A percentile compares a stretch with the other conserved stretches of the same genome.
phyloP scores from a whole-genome alignment of 2,888 invertebrate genomes.

The Polyploca ridens region DNA sequence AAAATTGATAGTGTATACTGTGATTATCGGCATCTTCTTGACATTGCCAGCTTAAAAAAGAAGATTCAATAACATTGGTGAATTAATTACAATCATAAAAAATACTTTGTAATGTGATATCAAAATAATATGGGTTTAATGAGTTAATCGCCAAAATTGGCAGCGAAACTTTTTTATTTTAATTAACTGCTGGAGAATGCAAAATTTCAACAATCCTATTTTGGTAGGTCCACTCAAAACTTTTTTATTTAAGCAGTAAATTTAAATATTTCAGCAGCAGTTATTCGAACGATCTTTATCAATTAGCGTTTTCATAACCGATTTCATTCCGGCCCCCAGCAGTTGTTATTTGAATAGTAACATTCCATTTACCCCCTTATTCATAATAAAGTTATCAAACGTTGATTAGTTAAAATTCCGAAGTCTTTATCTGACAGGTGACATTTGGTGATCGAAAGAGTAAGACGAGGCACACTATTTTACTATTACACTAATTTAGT shows the following conservation, averaged over 20 bases:
- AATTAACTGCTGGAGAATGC: neutral
- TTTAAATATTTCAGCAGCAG: no score
- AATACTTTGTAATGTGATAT: conserved; percentile 24
- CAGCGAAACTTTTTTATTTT: conserved; percentile 25
- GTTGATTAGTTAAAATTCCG: no score
- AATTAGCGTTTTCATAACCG: neutral
- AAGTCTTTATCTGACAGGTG: no score
- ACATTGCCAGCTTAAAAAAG: conserved; percentile 1
- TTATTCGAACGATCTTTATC: no score
- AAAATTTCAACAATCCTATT: neutral
- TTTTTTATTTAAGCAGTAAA: neutral
- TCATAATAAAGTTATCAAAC: no score
- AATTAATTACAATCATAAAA: conserved; percentile 26
- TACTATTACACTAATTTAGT: no score
- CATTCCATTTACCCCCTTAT: no score
- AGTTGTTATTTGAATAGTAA: neutral
- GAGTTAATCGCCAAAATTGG: conserved; percentile 1
- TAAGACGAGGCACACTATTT: no score
- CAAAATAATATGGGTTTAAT: conserved; percentile 13
- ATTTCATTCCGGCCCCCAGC: neutral
- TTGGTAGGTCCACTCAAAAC: neutral
- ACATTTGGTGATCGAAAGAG: no score
- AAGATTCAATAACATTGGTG: conserved; percentile 6
- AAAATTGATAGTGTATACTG: neutral
- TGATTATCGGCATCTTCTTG: neutral